Percentiles rank a stretch among this genome's conserved stretches.
Evolutionary conservation across 2,888 invertebrate genomes (phyloP).

Genomic region (Apotomis betuletana): DNA sequence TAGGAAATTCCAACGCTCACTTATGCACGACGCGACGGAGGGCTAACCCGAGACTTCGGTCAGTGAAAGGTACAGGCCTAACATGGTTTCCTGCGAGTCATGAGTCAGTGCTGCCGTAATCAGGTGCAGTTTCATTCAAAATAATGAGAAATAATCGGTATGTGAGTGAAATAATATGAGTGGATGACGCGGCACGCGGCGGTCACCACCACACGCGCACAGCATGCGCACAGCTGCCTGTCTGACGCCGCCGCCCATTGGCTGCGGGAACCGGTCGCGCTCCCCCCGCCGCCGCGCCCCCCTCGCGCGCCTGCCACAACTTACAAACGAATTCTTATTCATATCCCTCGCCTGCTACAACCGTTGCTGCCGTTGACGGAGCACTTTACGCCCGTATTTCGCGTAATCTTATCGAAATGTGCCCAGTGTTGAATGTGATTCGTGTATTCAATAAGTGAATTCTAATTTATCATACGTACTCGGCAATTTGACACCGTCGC

Average conservation of each 20-base stretch:
- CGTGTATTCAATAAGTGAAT: constrained; percentile 60
- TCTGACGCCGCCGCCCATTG: constrained; percentile 72
- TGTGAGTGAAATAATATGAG: constrained; percentile 64
- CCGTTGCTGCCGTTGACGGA: constrained; percentile 77
- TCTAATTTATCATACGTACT: constrained; percentile 43
- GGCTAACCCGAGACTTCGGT: constrained; percentile 46
- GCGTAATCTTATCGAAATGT: constrained; percentile 82
- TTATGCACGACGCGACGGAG: constrained; percentile 46
- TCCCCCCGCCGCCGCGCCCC: constrained; percentile 58
- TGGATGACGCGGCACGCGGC: constrained; percentile 65
- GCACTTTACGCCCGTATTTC: constrained; percentile 72
- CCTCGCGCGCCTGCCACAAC: constrained; percentile 68
- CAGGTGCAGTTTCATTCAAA: constrained; percentile 72
- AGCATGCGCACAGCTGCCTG: constrained; percentile 76
- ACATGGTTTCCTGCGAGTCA: constrained; percentile 55
- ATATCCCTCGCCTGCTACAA: constrained; percentile 76
- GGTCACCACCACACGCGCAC: constrained; percentile 63
- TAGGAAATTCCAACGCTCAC: constrained; percentile 56
- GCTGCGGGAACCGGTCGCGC: constrained; percentile 75
- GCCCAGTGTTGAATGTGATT: constrained; percentile 65
- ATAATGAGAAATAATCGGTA: constrained; percentile 67
- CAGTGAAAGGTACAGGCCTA: constrained; percentile 46
- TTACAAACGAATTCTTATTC: constrained; percentile 81
- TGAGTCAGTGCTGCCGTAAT: constrained; percentile 64
- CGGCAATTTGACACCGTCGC: constrained; percentile 25